phyloP scores from a whole-genome alignment of 2,797 vertebrate genomes.

The Cynopterus sphinx region DNA sequence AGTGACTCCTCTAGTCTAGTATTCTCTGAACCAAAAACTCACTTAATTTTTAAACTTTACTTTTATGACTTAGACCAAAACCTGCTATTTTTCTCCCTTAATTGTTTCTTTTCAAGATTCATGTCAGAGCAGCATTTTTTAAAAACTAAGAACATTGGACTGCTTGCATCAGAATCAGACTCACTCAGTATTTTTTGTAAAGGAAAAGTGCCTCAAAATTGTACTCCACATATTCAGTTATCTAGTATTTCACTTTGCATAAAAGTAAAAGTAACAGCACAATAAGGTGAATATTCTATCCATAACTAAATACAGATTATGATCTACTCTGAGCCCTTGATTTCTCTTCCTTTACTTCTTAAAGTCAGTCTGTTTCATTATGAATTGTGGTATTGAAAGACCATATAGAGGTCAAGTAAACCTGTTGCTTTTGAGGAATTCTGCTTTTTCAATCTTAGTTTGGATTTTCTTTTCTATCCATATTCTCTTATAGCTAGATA shows the following conservation, averaged over 20 bases:
- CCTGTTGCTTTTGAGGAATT: neutral
- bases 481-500: neutral
- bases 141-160: neutral
- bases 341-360: neutral
- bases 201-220: neutral
- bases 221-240: neutral
- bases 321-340: neutral
- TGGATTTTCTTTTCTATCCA: neutral
- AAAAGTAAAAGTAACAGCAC: constrained; percentile 9
- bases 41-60: neutral
- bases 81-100: neutral
- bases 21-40: neutral
- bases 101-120: neutral
- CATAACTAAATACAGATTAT: neutral
- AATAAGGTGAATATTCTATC: neutral
- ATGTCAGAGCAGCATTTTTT: neutral
- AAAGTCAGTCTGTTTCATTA: neutral
- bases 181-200: neutral
- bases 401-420: neutral
- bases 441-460: neutral
- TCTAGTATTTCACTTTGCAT: neutral
- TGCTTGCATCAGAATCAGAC: neutral
- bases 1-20: neutral
- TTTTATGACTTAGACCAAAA: neutral
- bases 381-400: neutral